phyloP scores from a whole-genome alignment of 2,113 vertebrate genomes.

The Ptilonorhynchus violaceus region DNA sequence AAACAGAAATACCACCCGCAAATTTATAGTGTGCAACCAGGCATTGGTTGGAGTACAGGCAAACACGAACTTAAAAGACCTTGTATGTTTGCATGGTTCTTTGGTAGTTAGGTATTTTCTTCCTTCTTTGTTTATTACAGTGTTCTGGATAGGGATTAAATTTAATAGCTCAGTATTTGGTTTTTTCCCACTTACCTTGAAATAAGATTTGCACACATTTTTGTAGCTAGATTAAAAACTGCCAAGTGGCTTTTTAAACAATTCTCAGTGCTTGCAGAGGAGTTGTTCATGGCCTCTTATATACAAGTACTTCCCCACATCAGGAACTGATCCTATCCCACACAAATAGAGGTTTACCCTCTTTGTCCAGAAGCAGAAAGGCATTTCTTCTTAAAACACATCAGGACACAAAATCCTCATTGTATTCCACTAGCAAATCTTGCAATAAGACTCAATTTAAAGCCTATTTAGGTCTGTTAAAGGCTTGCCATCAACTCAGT shows the following conservation, averaged over 20 bases:
- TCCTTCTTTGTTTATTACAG: not conserved
- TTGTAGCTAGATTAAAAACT: slow-evolving; percentile 15
- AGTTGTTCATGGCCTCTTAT: not conserved
- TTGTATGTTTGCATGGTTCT: not conserved
- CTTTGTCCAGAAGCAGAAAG: not conserved
- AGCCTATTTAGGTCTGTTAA: not conserved
- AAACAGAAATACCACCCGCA: not conserved
- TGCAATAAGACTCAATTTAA: not conserved
- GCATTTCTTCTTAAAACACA: not conserved
- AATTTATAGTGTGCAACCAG: not conserved
- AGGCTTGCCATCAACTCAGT: not conserved
- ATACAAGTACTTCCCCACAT: not conserved
- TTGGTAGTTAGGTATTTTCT: not conserved
- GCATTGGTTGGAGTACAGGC: not conserved
- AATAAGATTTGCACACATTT: slow-evolving; percentile 9
- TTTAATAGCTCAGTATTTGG: not conserved
- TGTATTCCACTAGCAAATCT: not conserved
- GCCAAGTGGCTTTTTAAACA: not conserved
- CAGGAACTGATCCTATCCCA: not conserved
- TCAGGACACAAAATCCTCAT: not conserved
- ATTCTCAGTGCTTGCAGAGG: not conserved
- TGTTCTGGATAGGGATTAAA: not conserved
- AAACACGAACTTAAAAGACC: not conserved
- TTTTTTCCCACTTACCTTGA: not conserved
- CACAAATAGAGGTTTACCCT: not conserved